phyloP scores from a whole-genome alignment of 2,888 invertebrate genomes.

The Drosophila quasianomalipes region DNA sequence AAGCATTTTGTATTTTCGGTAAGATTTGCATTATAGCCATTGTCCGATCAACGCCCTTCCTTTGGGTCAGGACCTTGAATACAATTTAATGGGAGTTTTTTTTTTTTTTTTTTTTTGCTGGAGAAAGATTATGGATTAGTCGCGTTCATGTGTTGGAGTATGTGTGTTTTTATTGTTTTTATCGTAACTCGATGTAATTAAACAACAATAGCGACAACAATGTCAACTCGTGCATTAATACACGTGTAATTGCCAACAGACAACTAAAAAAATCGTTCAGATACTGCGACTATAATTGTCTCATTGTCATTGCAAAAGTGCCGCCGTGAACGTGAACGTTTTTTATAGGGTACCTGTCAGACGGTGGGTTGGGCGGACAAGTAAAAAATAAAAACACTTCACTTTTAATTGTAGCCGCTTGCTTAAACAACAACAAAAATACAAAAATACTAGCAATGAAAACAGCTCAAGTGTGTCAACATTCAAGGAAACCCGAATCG shows the following conservation, averaged over 20 bases:
- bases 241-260: constrained; percentile 61
- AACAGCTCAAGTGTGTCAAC: constrained; percentile 49
- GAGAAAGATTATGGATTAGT: constrained; percentile 21
- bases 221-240: constrained; percentile 57
- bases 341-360: constrained; percentile 10
- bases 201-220: constrained; percentile 58
- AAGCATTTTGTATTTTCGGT: neutral
- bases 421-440: constrained; percentile 6
- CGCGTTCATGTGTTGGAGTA: constrained; percentile 2
- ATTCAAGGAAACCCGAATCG: constrained; percentile 47
- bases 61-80: constrained; percentile 34
- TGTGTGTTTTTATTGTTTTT: constrained; percentile 26
- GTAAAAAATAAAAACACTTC: constrained; percentile 21
- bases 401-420: constrained; percentile 35
- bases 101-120: neutral
- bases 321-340: constrained; percentile 26
- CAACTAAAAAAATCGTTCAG: constrained; percentile 44
- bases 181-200: constrained; percentile 48
- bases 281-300: constrained; percentile 60
- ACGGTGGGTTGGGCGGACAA: constrained; percentile 2
- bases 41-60: constrained; percentile 40
- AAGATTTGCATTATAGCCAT: constrained; percentile 34
- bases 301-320: constrained; percentile 61
- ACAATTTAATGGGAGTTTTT: constrained; percentile 9
- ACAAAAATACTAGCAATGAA: constrained; percentile 12